Conservation (phyloP, 2,797 vertebrate genomes). For the Todus mexicanus region DNA sequence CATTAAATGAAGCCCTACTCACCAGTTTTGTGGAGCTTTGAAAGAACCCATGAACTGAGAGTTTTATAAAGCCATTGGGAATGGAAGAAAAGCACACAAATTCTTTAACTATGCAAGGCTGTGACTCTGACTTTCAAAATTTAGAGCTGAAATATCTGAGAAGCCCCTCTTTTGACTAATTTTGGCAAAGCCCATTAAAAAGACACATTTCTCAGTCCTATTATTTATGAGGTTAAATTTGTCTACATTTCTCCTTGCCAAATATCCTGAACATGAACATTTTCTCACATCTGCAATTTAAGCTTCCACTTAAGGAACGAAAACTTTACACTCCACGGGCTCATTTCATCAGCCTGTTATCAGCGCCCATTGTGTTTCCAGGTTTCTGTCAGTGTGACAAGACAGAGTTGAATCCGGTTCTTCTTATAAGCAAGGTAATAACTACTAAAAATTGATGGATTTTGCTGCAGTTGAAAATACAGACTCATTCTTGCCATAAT, state of each 20-base stretch:
- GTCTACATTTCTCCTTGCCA: neutral
- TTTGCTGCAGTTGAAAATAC: constrained; percentile 44
- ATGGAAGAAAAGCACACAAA: neutral
- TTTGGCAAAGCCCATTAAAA: neutral
- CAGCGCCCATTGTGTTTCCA: neutral
- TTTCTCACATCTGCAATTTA: neutral
- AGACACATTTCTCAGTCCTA: rapidly evolving
- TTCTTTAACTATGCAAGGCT: neutral
- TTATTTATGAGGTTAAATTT: neutral
- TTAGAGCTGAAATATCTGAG: neutral
- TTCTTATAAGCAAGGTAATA: constrained; percentile 43
- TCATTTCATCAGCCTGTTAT: neutral
- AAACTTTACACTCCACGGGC: neutral
- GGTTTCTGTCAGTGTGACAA: constrained; percentile 13
- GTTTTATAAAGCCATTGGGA: neutral
- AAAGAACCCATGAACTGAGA: neutral
- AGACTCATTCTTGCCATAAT: constrained; percentile 57
- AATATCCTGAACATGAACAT: neutral
- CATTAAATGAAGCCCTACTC: no score
- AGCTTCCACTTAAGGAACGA: neutral
- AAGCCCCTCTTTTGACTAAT: neutral
- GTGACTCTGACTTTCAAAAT: neutral
- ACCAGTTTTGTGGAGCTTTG: neutral
- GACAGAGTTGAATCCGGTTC: neutral
- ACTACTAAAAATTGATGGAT: constrained; percentile 47